Base-by-base conservation (phyloP, 2,888 invertebrate species). In the Limenitis arthemis region DNA sequence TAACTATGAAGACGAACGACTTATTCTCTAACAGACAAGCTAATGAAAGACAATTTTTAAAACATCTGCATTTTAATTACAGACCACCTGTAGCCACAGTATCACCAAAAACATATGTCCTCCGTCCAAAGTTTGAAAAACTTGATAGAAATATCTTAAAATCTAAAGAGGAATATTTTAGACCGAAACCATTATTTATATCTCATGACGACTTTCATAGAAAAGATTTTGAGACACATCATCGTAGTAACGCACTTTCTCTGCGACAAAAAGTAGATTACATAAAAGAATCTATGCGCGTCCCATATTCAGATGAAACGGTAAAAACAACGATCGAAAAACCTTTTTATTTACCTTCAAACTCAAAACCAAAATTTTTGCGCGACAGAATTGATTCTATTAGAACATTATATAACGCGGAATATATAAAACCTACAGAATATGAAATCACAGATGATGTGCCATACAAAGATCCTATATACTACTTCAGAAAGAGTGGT, bases 321-420 rank as follows among this genome's bases (percentile, higher is more conserved):
- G 50, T 55, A 5, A 53, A 49, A 28, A 9, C 11, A 5, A 61
- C 64, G 1, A 44, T 70, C 37, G 66, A 68, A 43, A 61, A 55
- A 43, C 69, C 69, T 1, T 31, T 58, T 1, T 53, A 61, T 42
- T 37, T 66, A 11, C 50, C 63, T 3, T 42, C 57, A 4, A 54
- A 61, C 9, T 54, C 49, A 4, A 69, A 68, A 42, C 71, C 73
- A 0, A 68, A 61, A 29, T 60, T 66, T 38, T 51, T 73, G 6
- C 67, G 69, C 58, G 70, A 73, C 36, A 66, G 66, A 56, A 66
- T 68, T 5, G 64, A 76, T 53, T 67, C 67, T 7, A 62, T 74
- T 5, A 64, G 69, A 44, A 70, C 58, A 50, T 56, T 77, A 28
- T 63, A 63, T 8, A 65, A 67, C 20, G 52, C 46, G 8, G 66